A percentile compares a stretch with the other conserved stretches of the same genome.
Conservation (phyloP, 2,113 vertebrate genomes). For the Pelvicachromis taeniatus region DNA sequence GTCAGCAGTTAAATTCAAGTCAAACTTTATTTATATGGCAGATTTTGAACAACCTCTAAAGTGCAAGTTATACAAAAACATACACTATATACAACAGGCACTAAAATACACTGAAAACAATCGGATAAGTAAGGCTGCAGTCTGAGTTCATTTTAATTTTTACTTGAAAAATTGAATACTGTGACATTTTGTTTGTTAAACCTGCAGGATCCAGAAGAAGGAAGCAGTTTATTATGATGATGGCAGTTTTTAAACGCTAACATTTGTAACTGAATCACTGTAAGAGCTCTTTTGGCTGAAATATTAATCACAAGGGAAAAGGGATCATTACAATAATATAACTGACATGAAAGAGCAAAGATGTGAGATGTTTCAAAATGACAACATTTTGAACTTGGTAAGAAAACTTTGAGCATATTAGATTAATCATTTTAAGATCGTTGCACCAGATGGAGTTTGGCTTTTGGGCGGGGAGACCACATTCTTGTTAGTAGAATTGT, state of each 20-base stretch:
- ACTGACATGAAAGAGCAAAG: background rate
- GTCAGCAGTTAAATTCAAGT: background rate
- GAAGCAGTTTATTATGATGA: background rate
- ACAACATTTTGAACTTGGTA: background rate
- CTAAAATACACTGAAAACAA: background rate
- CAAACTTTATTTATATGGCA: background rate
- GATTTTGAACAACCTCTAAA: background rate
- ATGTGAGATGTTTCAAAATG: background rate
- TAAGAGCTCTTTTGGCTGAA: background rate
- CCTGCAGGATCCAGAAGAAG: background rate
- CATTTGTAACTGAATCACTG: background rate
- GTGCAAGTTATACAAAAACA: background rate
- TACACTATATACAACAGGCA: background rate
- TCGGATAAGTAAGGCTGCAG: background rate
- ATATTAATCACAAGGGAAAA: rapidly evolving
- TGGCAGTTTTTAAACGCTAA: background rate
- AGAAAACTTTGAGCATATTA: background rate
- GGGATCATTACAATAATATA: background rate
- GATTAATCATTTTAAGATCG: background rate
- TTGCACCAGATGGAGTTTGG: background rate
- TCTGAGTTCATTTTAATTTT: background rate
- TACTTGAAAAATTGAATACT: background rate
- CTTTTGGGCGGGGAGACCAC: rapidly evolving
- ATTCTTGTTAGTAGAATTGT: background rate
- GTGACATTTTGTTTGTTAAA: background rate